Percentiles rank a stretch among this genome's conserved stretches.
phyloP scores from a whole-genome alignment of 2,797 vertebrate genomes.

The Rhodeus uyekii region DNA sequence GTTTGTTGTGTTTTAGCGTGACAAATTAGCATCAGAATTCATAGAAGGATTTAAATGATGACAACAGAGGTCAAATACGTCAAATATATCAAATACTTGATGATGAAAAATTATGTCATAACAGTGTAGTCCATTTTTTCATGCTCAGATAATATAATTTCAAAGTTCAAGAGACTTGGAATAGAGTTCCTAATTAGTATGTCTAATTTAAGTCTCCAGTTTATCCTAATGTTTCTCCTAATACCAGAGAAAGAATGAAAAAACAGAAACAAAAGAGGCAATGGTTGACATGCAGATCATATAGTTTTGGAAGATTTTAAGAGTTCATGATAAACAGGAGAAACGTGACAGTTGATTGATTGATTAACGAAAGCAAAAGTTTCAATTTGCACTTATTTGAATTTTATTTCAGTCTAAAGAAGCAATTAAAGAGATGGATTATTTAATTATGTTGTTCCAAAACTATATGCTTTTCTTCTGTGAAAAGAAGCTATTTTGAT shows the following conservation, averaged over 20 bases:
- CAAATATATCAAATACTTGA: not conserved
- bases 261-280: not conserved
- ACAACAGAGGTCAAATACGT: not conserved
- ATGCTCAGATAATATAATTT: not conserved
- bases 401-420: not conserved
- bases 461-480: not conserved
- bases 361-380: not conserved
- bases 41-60: not conserved
- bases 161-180: not conserved
- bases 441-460: not conserved
- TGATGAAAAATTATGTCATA: not conserved
- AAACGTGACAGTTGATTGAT: too few relatives aligned
- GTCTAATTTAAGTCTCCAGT: not conserved
- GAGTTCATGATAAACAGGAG: not conserved
- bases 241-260: not conserved
- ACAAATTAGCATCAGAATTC: slow-evolving; percentile 9
- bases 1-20: slow-evolving; percentile 6
- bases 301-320: not conserved
- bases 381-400: not conserved
- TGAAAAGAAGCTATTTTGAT: not conserved
- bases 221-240: not conserved
- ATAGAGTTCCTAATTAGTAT: not conserved
- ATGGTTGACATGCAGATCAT: not conserved
- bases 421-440: not conserved
- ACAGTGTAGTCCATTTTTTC: not conserved